Evolutionary conservation across 2,113 vertebrate species (phyloP).

Genomic region (Myotis yumanensis): DNA sequence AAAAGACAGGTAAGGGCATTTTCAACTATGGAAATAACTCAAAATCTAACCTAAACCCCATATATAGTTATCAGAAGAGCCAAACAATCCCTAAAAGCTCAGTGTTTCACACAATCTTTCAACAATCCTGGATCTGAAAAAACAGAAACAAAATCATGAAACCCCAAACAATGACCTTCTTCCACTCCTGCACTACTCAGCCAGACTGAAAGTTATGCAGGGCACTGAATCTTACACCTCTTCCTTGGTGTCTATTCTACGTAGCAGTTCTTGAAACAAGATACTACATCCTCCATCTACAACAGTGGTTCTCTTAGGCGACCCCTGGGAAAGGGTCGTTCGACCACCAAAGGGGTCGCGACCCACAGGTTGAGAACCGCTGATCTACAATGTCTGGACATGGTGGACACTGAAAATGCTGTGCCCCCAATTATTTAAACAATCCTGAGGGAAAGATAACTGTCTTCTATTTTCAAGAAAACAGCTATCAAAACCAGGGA

Average conservation of each 20-base stretch:
- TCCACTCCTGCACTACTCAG: not conserved
- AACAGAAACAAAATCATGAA: not conserved
- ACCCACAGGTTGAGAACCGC: too few species aligned
- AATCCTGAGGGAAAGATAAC: constrained; percentile 19
- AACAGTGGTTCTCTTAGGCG: not conserved
- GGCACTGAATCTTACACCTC: constrained; percentile 2
- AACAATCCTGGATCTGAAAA: not conserved
- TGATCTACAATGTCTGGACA: not conserved
- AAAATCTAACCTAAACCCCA: constrained; percentile 10
- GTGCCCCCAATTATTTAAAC: constrained; percentile 1
- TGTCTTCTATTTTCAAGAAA: constrained; percentile 20
- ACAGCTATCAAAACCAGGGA: not conserved
- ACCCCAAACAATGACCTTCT: not conserved
- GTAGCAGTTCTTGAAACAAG: constrained; percentile 26
- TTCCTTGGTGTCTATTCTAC: constrained; percentile 30
- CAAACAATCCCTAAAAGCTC: not conserved
- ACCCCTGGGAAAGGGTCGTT: too few species aligned
- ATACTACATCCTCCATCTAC: not conserved
- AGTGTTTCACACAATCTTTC: constrained; percentile 5
- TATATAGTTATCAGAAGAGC: constrained; percentile 12
- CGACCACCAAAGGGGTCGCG: too few species aligned
- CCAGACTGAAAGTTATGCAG: not conserved
- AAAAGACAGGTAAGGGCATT: not conserved
- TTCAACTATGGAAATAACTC: not conserved
- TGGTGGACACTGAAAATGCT: not conserved